Conservation (phyloP, 1,140 invertebrate genomes). For the Aricia agestis region DNA sequence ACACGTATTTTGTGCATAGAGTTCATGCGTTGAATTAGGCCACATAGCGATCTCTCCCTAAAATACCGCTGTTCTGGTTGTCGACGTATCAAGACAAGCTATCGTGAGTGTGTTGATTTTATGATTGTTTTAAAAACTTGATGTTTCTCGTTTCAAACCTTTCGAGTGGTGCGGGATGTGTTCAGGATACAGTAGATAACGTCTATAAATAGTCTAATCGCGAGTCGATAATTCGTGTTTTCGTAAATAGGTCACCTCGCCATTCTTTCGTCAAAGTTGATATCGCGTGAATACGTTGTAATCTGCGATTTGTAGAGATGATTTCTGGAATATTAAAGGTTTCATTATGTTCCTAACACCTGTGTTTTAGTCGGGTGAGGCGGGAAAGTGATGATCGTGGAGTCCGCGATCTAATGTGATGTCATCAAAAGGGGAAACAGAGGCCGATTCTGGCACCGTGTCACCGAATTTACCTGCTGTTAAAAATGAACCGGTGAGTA, state of each 20-base stretch:
- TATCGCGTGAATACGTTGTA: slow-evolving; percentile 19
- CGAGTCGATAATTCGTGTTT: slow-evolving; percentile 71
- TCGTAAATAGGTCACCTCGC: slow-evolving; percentile 75
- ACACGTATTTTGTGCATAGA: slow-evolving; percentile 76
- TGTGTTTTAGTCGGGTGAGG: slow-evolving; percentile 58
- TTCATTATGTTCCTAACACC: slow-evolving; percentile 28
- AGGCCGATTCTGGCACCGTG: slow-evolving; percentile 75
- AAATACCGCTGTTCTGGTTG: slow-evolving; percentile 77
- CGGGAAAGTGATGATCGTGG: slow-evolving; percentile 70
- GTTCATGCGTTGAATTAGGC: slow-evolving; percentile 76
- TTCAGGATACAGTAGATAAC: slow-evolving; percentile 51
- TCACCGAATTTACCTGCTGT: slow-evolving; percentile 65
- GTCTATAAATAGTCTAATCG: slow-evolving; percentile 62
- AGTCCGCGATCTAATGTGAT: slow-evolving; percentile 71
- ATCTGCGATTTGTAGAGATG: slow-evolving; percentile 40
- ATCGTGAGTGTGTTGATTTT: slow-evolving; percentile 41
- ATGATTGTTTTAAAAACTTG: slow-evolving; percentile 5
- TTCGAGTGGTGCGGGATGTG: slow-evolving; percentile 38
- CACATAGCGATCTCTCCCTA: slow-evolving; percentile 78
- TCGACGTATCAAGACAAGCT: slow-evolving; percentile 70
- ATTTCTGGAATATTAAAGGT: slow-evolving; percentile 35
- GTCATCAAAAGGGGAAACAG: slow-evolving; percentile 76
- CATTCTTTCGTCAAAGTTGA: slow-evolving; percentile 49
- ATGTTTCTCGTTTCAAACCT: slow-evolving; percentile 15
- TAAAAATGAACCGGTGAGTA: slow-evolving; percentile 75